Percentiles rank a stretch among this genome's conserved stretches.
Conservation (phyloP, 2,113 vertebrate species). For the Lampris incognitus region DNA sequence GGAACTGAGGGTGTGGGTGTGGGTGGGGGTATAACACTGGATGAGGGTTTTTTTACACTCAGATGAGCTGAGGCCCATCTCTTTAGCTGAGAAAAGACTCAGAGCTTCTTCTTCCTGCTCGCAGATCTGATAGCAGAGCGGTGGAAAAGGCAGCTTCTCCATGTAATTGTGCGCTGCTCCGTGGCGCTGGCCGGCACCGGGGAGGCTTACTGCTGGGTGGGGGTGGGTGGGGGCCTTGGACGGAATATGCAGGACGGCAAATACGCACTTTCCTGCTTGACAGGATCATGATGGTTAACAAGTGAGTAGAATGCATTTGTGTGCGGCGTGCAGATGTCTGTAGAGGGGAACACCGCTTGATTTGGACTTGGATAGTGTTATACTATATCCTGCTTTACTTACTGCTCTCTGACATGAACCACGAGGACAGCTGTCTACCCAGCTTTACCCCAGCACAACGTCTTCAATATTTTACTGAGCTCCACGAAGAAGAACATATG, state of each 20-base stretch:
- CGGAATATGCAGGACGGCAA: conserved; percentile 70
- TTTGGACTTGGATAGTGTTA: background rate
- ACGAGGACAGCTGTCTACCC: no score
- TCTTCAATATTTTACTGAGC: no score
- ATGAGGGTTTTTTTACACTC: conserved; percentile 2
- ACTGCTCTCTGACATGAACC: no score
- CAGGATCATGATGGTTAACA: conserved; percentile 67
- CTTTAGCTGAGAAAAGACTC: conserved; percentile 73
- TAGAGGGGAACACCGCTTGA: conserved; percentile 17
- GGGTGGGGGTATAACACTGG: conserved; percentile 60
- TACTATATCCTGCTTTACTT: no score
- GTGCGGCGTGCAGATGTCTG: conserved; percentile 30
- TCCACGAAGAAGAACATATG: no score
- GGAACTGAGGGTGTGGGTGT: background rate
- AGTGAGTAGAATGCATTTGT: conserved; percentile 49
- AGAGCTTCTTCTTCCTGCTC: conserved; percentile 75
- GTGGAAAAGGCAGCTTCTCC: conserved; percentile 70
- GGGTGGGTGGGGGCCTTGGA: conserved; percentile 62
- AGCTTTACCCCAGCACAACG: no score
- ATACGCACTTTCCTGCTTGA: conserved; percentile 71
- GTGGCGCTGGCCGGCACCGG: conserved; percentile 70
- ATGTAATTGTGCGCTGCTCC: conserved; percentile 74
- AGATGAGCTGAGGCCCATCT: conserved; percentile 25
- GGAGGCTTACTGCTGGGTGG: conserved; percentile 76
- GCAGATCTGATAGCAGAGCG: conserved; percentile 79